Percentiles rank a stretch among this genome's conserved stretches.
phyloP scores from a whole-genome alignment of 2,797 vertebrate species.

The Typhlichthys eigenmanni region DNA sequence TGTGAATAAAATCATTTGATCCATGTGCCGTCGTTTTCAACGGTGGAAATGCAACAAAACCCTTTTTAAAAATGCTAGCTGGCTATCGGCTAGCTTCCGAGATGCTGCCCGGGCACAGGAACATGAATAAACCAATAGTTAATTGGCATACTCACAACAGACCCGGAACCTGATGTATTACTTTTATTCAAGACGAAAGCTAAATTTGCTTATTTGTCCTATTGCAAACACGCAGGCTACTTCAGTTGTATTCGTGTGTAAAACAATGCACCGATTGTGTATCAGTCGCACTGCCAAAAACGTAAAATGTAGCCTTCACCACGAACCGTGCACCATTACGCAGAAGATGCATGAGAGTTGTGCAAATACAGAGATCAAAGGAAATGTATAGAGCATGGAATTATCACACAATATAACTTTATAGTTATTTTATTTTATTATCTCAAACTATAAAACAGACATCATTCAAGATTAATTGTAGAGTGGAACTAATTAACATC shows the following conservation, averaged over 20 bases:
- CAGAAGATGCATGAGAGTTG: neutral
- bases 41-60: conserved; percentile 21
- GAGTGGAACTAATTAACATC: conserved; percentile 28
- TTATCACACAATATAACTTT: neutral
- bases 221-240: neutral
- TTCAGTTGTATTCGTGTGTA: neutral
- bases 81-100: conserved; percentile 61
- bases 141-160: conserved; percentile 57
- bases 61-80: conserved; percentile 39
- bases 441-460: neutral
- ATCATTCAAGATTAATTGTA: too few relatives aligned
- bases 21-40: conserved; percentile 1
- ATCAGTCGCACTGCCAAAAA: neutral
- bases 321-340: neutral
- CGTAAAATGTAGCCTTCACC: neutral
- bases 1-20: conserved; percentile 3
- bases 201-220: neutral
- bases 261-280: neutral
- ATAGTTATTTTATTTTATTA: neutral
- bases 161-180: conserved; percentile 42
- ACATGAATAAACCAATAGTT: conserved; percentile 72
- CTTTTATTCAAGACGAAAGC: neutral
- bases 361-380: neutral
- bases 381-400: neutral
- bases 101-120: conserved; percentile 69